Evolutionary conservation across 1,140 invertebrate species (phyloP), one percentile per base, ranked within the genome.

Genomic region (Drosophila mojavensis): DNA sequence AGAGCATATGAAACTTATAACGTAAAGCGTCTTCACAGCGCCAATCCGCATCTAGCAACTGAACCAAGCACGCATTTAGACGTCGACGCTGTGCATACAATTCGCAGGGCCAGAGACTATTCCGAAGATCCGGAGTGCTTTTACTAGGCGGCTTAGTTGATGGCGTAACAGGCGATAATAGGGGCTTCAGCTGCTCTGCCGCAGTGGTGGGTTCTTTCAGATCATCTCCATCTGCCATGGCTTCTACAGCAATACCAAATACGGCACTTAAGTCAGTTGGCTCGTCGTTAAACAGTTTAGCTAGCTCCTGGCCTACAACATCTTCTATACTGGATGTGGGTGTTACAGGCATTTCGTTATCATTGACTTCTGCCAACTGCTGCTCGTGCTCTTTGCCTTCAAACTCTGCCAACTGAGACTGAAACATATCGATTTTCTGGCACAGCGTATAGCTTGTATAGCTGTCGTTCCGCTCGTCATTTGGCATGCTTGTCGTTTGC

Each of bases 81-180:
- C 62, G 60, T 1, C 78, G 78, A 1, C 78, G 69, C 39, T 91
- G 90, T 0, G 83, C 91, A 65, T 89, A 92, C 5, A 92, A 59
- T 59, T 92, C 91, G 36, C 91, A 92, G n/a, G 91, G 91, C 91
- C 91, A 92, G n/a, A 69, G 73, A 53, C 91, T 92, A 33, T 83
- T 59, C 0, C 81, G 58, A n/a, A 92, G 68, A 77, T 91, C 79
- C 11, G 39, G n/a, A 28, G 59, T 56, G 20, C 45, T 63, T 11
- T 28, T 53, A n/a, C 54, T 58, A 2, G 53, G 43, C 20, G 53
- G 45, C 2, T 33, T 1, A 4, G 69, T 20, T 36, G 43, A 43
- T 0, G 63, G 20, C 6, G 60, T 54, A 13, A 73, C 30, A 1
- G 73, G 73, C 7, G 73, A 71, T 54, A 56, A 9, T 15, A 39